Evolutionary conservation across 2,888 invertebrate genomes (phyloP).

Genomic region (Thera britannica): DNA sequence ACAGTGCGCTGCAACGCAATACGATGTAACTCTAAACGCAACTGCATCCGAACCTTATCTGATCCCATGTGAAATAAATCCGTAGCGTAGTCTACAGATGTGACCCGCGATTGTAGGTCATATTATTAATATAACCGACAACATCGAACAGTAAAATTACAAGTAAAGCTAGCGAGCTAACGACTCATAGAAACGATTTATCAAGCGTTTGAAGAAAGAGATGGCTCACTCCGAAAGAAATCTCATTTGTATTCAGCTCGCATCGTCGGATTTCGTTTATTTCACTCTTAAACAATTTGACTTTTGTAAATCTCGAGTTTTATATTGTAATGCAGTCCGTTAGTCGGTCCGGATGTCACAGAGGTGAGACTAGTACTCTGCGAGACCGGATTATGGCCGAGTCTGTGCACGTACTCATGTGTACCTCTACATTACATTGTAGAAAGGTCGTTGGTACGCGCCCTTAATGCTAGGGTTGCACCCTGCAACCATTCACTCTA

Average conservation of each 20-base stretch:
- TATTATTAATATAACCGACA: constrained; percentile 80
- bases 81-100: constrained; percentile 62
- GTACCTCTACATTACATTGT: constrained; percentile 41
- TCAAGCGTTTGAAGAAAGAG: constrained; percentile 71
- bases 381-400: constrained; percentile 60
- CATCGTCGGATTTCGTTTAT: constrained; percentile 70
- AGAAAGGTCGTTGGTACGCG: constrained; percentile 61
- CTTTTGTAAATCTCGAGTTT: constrained; percentile 74
- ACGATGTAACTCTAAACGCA: constrained; percentile 60
- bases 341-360: constrained; percentile 69
- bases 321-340: constrained; percentile 68
- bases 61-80: constrained; percentile 72
- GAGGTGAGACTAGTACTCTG: constrained; percentile 49
- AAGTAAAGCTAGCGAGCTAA: constrained; percentile 73
- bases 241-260: constrained; percentile 74
- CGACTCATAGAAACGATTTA: constrained; percentile 77
- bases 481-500: constrained; percentile 44
- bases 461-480: constrained; percentile 58
- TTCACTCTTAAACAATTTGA: constrained; percentile 74
- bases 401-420: constrained; percentile 57
- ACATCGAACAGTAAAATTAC: constrained; percentile 77
- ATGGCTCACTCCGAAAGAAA: constrained; percentile 76
- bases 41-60: constrained; percentile 71
- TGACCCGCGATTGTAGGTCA: constrained; percentile 79
- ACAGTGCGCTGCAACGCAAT: constrained; percentile 56